Conservation (phyloP, 1,140 invertebrate species). For the Akabosia matsudoensis region DNA sequence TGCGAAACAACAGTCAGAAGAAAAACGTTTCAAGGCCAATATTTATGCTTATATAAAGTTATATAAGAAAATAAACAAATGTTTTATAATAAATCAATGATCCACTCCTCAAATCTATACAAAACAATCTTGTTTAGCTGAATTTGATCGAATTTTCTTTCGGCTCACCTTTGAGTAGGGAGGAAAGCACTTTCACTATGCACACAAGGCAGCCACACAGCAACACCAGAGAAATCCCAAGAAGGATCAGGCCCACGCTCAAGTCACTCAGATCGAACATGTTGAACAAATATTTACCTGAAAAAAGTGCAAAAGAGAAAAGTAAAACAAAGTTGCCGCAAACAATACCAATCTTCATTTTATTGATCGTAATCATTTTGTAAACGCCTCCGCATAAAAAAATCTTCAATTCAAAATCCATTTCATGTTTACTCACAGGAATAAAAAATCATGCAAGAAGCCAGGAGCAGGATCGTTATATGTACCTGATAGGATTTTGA, state of each 20-base stretch:
- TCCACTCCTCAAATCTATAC: no score
- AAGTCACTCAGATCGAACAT: constrained; percentile 46
- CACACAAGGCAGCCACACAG: constrained; percentile 58
- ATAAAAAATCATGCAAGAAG: background rate
- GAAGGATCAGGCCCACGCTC: constrained; percentile 45
- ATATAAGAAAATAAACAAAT: no score
- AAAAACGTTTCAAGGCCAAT: background rate
- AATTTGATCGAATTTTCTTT: constrained; percentile 12
- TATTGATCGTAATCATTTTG: no score
- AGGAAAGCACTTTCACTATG: constrained; percentile 59
- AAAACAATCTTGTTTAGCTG: background rate
- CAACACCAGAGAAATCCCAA: constrained; percentile 56
- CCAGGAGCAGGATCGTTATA: no score
- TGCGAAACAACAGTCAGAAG: constrained; percentile 48
- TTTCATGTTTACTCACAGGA: no score
- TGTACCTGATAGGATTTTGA: no score
- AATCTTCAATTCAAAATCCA: no score
- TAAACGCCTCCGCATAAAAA: no score
- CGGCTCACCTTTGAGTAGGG: constrained; percentile 51
- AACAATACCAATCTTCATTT: no score
- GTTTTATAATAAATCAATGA: no score
- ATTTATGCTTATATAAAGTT: no score
- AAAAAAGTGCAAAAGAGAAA: background rate
- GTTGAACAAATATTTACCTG: constrained; percentile 50
- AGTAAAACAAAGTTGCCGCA: background rate